Base-by-base conservation (phyloP, 2,113 vertebrate species). In the Tragelaphus buxtoni region DNA sequence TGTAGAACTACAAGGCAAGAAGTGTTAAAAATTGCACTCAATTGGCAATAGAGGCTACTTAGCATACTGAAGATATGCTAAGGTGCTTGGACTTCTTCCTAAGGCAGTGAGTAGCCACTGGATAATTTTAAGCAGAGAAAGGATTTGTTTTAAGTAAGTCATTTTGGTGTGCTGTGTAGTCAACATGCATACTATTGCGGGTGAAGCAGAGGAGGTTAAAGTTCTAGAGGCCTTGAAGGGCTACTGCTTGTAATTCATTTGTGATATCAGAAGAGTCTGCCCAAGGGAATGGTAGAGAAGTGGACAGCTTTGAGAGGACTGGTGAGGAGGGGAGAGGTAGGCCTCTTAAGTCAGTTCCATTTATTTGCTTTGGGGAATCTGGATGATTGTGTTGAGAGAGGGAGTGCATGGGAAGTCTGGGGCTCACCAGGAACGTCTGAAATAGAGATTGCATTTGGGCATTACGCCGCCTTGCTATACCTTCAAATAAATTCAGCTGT, bases 41-140 rank as follows among this genome's bases (percentile, higher is more conserved):
- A 4, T 42, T 20, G 35, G 20, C 45, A 30, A 24, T 45, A 85
- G 17, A 94, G 24, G 30, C 24, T 49, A 58, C 90, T 74, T 74
- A 26, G 69, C 39, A 26, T 74, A 42, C 39, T 51, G 8, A 35
- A 65, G 22, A n/a, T 65, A 51, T 42, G 53, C 14, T 74, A 61
- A 28, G 32, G 11, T 89, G 8, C 56, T 89, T 58, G 61, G 45
- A 53, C 26, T 89, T 72, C 51, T 87, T 79, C 53, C 51, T 80
- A 80, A 92, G 39, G 30, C 61, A 74, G 10, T 7, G 9, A 24
- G 4, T 69, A 84, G 20, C 2, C 9, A 76, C 2, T 69, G 42
- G 94, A 58, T 88, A 30, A 80, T 79, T 95, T 97, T 84, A 85
- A 82, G 56, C 39, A 61, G 58, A 65, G 63, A 39, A 88, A 76